A percentile compares a stretch with the other conserved stretches of the same genome.
Evolutionary conservation across 2,888 invertebrate species (phyloP).

Genomic region (Synergus umbraculus): DNA sequence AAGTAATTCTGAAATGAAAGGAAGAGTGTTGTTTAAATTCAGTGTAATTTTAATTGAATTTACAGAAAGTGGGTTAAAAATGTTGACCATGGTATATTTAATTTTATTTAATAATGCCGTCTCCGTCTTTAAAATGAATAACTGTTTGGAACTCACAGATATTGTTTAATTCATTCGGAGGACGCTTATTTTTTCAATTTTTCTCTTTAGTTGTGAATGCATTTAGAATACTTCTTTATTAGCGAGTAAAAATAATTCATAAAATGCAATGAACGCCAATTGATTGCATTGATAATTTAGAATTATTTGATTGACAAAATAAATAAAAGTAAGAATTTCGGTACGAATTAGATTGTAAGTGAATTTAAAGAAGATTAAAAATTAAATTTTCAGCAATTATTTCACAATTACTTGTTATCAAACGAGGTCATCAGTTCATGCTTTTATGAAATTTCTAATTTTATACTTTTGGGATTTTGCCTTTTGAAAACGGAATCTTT

Average conservation of each 20-base stretch:
- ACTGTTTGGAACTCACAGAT: background rate
- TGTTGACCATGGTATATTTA: background rate
- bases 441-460: background rate
- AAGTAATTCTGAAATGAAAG: background rate
- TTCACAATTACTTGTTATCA: background rate
- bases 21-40: background rate
- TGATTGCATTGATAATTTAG: background rate
- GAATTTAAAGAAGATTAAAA: background rate
- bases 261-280: constrained; percentile 21
- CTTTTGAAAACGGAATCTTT: background rate
- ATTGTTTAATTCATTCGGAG: background rate
- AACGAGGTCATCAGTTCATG: background rate
- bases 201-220: constrained; percentile 1
- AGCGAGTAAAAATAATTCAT: constrained; percentile 36
- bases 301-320: background rate
- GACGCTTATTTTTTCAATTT: background rate
- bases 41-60: background rate
- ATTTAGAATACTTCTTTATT: constrained; percentile 4
- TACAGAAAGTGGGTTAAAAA: background rate
- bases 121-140: background rate
- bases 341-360: background rate
- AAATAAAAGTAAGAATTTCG: background rate
- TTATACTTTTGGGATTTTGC: background rate
- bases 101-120: background rate
- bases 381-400: background rate